Conservation (phyloP, 23 tunicate species). For the Oikopleura vanhoeffeni region DNA sequence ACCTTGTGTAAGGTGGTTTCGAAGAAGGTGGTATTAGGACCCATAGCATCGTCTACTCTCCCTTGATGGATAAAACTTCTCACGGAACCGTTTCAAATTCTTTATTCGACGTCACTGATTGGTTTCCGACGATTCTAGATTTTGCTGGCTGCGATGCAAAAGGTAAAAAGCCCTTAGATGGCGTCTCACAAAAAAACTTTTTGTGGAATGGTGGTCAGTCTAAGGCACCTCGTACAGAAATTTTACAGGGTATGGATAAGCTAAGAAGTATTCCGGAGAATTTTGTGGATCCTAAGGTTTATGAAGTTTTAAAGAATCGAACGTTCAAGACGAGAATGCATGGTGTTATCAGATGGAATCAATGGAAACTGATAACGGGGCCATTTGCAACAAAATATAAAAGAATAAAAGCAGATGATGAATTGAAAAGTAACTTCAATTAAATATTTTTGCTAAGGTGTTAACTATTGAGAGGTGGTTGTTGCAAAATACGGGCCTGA, state of each 20-base stretch:
- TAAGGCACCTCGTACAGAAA: neutral
- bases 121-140: neutral
- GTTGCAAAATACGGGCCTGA: too few species aligned
- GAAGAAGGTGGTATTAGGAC: conserved; percentile 92
- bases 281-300: conserved; percentile 29
- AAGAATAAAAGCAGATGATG: too few species aligned
- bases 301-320: conserved; percentile 29
- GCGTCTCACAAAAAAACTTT: neutral
- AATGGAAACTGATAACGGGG: conserved; percentile 81
- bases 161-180: neutral
- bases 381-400: too few species aligned
- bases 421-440: too few species aligned
- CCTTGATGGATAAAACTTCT: neutral
- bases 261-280: conserved; percentile 20
- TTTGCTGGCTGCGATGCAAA: neutral
- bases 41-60: conserved; percentile 21
- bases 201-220: neutral
- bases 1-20: too few species aligned
- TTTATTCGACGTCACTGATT: neutral
- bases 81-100: neutral
- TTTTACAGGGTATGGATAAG: conserved; percentile 29
- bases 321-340: conserved; percentile 25
- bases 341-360: conserved; percentile 37
- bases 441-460: too few species aligned
- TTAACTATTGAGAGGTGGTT: too few species aligned